Conservation (phyloP, 2,797 vertebrate genomes). For the Rhynchotus rufescens region DNA sequence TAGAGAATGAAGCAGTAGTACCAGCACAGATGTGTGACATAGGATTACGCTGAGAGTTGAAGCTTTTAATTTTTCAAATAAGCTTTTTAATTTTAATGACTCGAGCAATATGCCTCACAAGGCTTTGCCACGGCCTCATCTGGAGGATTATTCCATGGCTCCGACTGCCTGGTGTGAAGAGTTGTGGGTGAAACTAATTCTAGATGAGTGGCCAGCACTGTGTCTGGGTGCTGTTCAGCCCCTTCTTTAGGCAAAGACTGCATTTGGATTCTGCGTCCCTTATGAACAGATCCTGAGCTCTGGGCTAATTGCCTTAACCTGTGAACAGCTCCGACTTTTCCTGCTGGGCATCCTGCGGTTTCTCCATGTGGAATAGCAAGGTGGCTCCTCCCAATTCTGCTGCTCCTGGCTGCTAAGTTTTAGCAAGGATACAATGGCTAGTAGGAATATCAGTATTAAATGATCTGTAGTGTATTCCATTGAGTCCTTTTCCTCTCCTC, state of each 20-base stretch:
- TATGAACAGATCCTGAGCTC: not conserved
- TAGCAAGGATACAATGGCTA: not conserved
- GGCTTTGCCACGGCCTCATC: not conserved
- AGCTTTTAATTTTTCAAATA: not conserved
- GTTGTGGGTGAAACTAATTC: not conserved
- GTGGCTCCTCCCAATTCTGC: not conserved
- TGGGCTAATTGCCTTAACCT: not conserved
- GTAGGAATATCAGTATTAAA: not conserved
- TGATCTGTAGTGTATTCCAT: not conserved
- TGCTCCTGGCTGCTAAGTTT: constrained; percentile 10
- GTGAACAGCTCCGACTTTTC: not conserved
- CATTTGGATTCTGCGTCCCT: not conserved
- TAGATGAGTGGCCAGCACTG: not conserved
- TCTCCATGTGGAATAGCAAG: not conserved
- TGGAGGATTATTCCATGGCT: not conserved
- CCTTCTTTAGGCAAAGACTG: not conserved
- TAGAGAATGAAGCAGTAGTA: not conserved
- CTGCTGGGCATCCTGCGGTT: not conserved
- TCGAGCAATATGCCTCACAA: not conserved
- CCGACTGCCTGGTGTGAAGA: not conserved
- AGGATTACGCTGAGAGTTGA: not conserved
- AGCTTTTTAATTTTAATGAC: not conserved
- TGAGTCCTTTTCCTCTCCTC: not conserved
- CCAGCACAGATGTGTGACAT: not conserved
- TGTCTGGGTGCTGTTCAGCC: not conserved